Base-by-base conservation (phyloP, 2,888 invertebrate species). In the Melanostoma scalare region DNA sequence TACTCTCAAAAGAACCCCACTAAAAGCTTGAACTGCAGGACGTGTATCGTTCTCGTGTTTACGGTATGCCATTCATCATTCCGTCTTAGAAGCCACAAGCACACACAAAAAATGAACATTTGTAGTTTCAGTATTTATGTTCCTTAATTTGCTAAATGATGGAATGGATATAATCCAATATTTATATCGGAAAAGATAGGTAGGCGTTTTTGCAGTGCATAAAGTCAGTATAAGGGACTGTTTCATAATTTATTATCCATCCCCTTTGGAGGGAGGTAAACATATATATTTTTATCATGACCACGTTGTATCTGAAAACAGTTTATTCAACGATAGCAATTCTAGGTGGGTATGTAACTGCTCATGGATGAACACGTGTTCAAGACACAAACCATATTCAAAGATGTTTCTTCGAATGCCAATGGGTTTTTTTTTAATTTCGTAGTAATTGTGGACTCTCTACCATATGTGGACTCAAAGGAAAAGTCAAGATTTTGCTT, bases 341-440 rank as follows among this genome's bases (percentile, higher is more conserved):
- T 75, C 20, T 20, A 46, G 2, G 10, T 46, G 10, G 75, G 35
- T 50, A 71, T 75, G 65, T 71, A 81, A 81, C 71, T 75, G 75
- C 42, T 75, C 30, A n/a, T 81, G 80, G 3, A 0, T 46, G 44
- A 46, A 65, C 80, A 81, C 80, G 80, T 81, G 80, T 58, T 75
- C 75, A 81, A 81, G 71, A 69, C 42, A 42, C 10, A 20, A 20
- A 20, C 20, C 20, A 20, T 20, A 20, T 1, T 1, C 1, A 20
- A 20, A 20, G 20, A 20, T 20, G 20, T 20, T 20, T 20, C 1
- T 20, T 20, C 20, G 20, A 20, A 20, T 20, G 20, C 0, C 20
- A 20, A 1, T 20, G 20, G 20, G 20, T 20, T 20, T 20, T 20
- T 20, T 1, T 20, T 20, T 20, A 20, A 20, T 20, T 20, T 20